phyloP scores from a whole-genome alignment of 2,113 vertebrate species.

The Gymnocephalus cernua region DNA sequence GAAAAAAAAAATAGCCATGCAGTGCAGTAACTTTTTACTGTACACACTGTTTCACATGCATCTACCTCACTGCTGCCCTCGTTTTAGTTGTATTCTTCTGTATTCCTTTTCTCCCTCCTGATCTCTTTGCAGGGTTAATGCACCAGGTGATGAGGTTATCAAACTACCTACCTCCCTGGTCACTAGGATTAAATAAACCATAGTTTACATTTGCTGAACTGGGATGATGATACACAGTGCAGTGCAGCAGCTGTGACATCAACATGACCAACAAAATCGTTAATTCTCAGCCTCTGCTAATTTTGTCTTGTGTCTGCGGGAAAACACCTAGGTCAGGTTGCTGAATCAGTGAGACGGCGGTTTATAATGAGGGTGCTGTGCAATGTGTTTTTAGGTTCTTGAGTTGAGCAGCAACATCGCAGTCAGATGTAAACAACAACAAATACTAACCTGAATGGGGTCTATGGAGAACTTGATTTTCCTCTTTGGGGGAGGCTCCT shows the following conservation, averaged over 20 bases:
- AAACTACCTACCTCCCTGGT: constrained; percentile 20
- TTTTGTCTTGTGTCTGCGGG: constrained; percentile 55
- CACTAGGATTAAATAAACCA: constrained; percentile 39
- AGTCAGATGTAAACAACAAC: constrained; percentile 45
- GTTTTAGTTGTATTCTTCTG: too few species aligned
- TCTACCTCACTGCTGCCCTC: constrained; percentile 20
- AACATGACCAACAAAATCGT: constrained; percentile 31
- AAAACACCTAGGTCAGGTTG: constrained; percentile 59
- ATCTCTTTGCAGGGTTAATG: constrained; percentile 14
- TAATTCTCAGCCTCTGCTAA: constrained; percentile 52
- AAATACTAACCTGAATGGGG: constrained; percentile 88
- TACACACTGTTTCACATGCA: constrained; percentile 22
- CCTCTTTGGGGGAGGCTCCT: constrained; percentile 83
- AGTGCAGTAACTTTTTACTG: constrained; percentile 14
- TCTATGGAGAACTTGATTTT: constrained; percentile 91
- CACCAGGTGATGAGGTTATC: constrained; percentile 11
- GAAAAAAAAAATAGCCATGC: constrained; percentile 32
- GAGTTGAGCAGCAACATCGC: constrained; percentile 32
- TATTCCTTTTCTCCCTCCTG: background rate
- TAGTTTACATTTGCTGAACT: constrained; percentile 21
- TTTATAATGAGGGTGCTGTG: constrained; percentile 51
- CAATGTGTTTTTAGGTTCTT: constrained; percentile 31
- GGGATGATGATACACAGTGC: constrained; percentile 51
- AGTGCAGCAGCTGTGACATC: constrained; percentile 47
- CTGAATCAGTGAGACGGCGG: constrained; percentile 59